Evolutionary conservation across 2,113 vertebrate genomes (phyloP).

Genomic region (Spizaetus ornatus): DNA sequence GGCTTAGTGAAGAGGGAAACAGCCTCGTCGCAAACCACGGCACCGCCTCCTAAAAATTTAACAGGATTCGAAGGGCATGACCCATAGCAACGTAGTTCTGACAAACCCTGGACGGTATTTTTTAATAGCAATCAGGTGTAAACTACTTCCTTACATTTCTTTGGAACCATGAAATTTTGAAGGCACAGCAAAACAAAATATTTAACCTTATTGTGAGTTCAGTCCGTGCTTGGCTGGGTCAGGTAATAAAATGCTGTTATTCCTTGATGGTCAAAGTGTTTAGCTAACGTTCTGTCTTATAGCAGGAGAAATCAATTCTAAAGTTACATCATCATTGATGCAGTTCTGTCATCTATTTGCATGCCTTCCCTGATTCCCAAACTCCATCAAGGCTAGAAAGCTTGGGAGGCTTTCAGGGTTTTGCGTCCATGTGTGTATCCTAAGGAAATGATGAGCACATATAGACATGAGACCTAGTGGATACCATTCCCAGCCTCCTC

Average conservation of each 20-base stretch:
- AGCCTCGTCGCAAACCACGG: background rate
- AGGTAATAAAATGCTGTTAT: background rate
- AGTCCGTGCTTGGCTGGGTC: fast-evolving
- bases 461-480: background rate
- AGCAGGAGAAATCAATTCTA: background rate
- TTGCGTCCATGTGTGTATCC: background rate
- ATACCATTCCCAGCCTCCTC: background rate
- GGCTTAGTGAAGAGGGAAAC: background rate
- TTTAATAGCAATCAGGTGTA: background rate
- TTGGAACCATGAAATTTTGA: background rate
- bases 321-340: background rate
- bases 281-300: background rate
- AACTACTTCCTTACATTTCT: background rate
- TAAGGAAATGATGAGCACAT: background rate
- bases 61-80: background rate
- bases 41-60: background rate
- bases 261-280: background rate
- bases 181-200: background rate
- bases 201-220: background rate
- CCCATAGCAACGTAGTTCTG: background rate
- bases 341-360: background rate
- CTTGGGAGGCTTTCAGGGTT: background rate
- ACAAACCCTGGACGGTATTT: background rate
- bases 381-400: background rate
- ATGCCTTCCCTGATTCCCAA: background rate